Evolutionary conservation across 2,797 vertebrate species (phyloP), one percentile per base, ranked within the genome.

Genomic region (Prionace glauca): DNA sequence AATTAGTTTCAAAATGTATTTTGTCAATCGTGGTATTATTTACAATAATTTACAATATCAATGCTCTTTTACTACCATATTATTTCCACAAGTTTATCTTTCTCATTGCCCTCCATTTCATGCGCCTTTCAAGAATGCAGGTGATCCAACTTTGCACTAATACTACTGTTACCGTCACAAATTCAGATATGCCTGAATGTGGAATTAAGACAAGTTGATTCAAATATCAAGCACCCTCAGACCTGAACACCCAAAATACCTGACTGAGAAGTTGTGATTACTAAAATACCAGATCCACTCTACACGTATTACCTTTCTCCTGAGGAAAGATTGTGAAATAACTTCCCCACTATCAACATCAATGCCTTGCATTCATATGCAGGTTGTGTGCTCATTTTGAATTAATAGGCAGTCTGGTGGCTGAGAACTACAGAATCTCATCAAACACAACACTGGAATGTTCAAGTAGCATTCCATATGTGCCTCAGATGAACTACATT

Each of bases 1-100:
- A 96, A 96, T 77, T 74, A 74, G 71, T 77, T 95, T n/a, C 4
- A 95, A 72, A 16, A 50, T 71, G 36, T 26, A 65, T 41, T 91
- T 91, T 24, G 41, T 74, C 45, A 72, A 94, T 72, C 4, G 16
- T 41, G 16, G 5, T 41, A 45, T 18, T 41, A 41, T 41, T 45
- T 45, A 10, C 20, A 45, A 20, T 9, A 12, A 26, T 45, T 41
- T 41, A 45, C 22, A 94, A 41, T 72, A 94, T 94, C 36, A 71
- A 12, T 32, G 88, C 77, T 95, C 2, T 29, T 56, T 74, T 95
- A n/a, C 26, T 72, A 18, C 45, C 0, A 45, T 3, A 72, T 74
- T 94, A 74, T 50, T 77, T 77, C 41, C 71, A 95, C 45, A 56
- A 74, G 56, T 77, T 50, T 56, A 50, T n/a, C 93, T 20, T 29